Evolutionary conservation across 1,140 invertebrate genomes (phyloP).

Genomic region (Formica selysi): DNA sequence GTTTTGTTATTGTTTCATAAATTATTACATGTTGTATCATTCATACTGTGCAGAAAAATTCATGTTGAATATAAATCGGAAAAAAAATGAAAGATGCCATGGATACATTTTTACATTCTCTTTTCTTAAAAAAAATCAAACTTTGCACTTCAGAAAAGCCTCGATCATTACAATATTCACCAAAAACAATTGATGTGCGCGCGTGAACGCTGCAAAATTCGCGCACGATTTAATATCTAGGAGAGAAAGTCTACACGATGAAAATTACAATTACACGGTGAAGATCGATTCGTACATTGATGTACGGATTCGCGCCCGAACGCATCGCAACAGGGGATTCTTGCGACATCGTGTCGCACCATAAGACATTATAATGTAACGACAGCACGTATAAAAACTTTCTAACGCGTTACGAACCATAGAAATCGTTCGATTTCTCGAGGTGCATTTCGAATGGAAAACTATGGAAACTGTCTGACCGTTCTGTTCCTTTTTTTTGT

Average conservation of each 20-base stretch:
- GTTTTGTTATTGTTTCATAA: too few relatives aligned
- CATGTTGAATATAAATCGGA: not conserved
- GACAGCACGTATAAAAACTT: slow-evolving; percentile 32
- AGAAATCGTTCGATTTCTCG: slow-evolving; percentile 36
- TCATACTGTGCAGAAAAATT: too few relatives aligned
- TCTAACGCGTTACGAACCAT: slow-evolving; percentile 17
- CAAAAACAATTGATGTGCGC: not conserved
- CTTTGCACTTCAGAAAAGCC: not conserved
- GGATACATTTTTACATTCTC: not conserved
- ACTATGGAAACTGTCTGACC: not conserved
- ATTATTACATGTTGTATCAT: too few relatives aligned
- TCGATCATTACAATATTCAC: not conserved
- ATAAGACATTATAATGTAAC: slow-evolving; percentile 35
- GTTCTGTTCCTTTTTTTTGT: not conserved
- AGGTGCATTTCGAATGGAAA: not conserved
- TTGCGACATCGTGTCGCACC: slow-evolving; percentile 52
- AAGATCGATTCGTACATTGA: slow-evolving; percentile 35
- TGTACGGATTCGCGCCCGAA: slow-evolving; percentile 8
- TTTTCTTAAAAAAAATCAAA: not conserved
- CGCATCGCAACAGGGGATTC: slow-evolving; percentile 3
- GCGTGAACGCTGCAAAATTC: not conserved
- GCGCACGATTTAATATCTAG: slow-evolving; percentile 24
- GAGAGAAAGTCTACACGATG: slow-evolving; percentile 35
- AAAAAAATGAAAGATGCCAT: not conserved
- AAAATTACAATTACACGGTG: slow-evolving; percentile 33